phyloP scores from a whole-genome alignment of 2,113 vertebrate species.

The Pithys albifrons region DNA sequence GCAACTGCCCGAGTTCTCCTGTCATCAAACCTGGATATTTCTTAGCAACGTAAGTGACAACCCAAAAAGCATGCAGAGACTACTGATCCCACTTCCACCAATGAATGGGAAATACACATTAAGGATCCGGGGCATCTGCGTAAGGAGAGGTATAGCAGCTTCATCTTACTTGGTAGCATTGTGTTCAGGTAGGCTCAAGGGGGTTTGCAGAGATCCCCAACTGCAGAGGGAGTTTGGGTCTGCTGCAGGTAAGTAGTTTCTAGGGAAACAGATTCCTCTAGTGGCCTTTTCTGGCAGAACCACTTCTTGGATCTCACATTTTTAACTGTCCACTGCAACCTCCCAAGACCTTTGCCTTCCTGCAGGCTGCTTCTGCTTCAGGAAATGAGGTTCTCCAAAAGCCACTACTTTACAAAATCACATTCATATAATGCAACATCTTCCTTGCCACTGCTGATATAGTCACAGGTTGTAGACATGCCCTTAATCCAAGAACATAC shows the following conservation, averaged over 20 bases:
- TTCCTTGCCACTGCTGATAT: background rate
- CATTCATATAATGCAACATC: fast-evolving
- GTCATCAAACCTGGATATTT: background rate
- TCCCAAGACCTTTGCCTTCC: background rate
- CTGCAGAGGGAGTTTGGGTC: background rate
- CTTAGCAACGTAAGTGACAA: background rate
- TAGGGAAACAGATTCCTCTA: background rate
- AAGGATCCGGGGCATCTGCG: background rate
- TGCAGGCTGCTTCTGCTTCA: background rate
- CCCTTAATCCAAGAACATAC: background rate
- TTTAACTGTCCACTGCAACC: background rate
- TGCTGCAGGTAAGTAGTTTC: background rate
- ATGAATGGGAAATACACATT: background rate
- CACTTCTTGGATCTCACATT: background rate
- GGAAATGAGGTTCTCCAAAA: background rate
- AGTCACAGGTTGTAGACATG: background rate
- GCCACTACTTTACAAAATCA: background rate
- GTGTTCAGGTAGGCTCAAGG: background rate
- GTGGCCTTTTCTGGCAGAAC: background rate
- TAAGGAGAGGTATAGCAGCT: background rate
- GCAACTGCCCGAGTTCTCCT: background rate
- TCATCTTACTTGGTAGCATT: background rate
- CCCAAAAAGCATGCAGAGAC: background rate
- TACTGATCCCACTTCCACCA: background rate
- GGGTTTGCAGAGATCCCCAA: background rate